Base-by-base conservation (phyloP, 1,140 invertebrate genomes). In the Drosophila nigrodunni region DNA sequence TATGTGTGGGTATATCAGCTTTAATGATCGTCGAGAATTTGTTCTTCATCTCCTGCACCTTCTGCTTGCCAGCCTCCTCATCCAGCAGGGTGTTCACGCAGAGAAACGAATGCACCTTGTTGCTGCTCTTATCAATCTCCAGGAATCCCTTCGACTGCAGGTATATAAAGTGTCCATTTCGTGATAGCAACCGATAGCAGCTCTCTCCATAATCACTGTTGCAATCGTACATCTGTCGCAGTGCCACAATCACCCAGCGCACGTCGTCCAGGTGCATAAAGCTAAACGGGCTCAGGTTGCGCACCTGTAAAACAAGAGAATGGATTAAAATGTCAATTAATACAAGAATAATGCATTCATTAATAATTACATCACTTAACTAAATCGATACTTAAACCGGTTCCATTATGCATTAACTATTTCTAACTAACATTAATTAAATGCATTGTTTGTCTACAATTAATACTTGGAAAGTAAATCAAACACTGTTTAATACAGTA, bases 251-350 rank as follows among this genome's bases (percentile, higher is more conserved):
- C 6, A 97, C 95, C 95, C 96, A 97, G 74, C 95, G 94, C 2
- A 97, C 95, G 91, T 98, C 97, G 60, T 97, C 96, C 67, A 95
- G 94, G 87, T 97, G 96, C 95, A 98, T 97, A 80, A 96, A 98
- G 66, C 95, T 95, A 90, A 98, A 97, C 0, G 96, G 97, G 67
- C 95, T 97, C 37, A 95, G 89, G 8, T 92, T 92, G 49, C 81
- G 82, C 52, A 92, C 90, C 90, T 92, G 47, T n/a, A 8, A 62
- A 72, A 7, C 3, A 49, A 71, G 37, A 35, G 15, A 43, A 35
- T 34, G 0, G 25, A 43, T 4, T 7, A 0, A 25, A 21, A 58
- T 58, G 13, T 10, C 39, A 11, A 58, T 18, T 6, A 3, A 9
- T 10, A 55, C 37, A 39, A 55, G 25, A 30, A 30, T 30, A 5